These are phyloP conservation scores for Phalacrocorax carbo DNA, from an alignment of 2,113 vertebrate species.

Conservation along the genomic window DNA sequence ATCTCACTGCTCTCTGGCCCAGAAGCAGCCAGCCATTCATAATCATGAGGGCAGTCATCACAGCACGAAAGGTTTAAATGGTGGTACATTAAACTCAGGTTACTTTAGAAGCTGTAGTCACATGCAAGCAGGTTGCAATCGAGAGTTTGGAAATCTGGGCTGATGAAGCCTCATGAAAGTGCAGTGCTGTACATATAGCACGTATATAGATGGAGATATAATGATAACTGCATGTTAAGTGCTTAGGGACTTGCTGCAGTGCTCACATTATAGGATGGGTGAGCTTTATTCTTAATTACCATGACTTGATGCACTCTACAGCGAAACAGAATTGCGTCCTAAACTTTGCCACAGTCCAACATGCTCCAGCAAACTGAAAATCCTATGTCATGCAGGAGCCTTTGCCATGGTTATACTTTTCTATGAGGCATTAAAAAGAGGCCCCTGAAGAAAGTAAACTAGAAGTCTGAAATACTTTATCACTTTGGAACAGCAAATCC, in stretches of 20 bases:
- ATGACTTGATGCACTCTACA: background rate
- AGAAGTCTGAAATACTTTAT: background rate
- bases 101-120: background rate
- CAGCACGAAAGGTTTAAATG: background rate
- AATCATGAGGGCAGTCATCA: background rate
- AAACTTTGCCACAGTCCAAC: background rate
- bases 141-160: background rate
- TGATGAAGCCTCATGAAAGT: background rate
- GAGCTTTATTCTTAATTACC: background rate
- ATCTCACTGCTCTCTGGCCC: background rate
- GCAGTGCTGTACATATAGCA: background rate
- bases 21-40: background rate
- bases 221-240: background rate
- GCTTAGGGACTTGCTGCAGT: background rate
- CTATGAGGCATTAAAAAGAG: background rate
- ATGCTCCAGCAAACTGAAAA: background rate
- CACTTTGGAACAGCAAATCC: background rate
- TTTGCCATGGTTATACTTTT: background rate
- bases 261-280: background rate
- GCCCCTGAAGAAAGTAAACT: background rate
- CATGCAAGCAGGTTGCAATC: background rate
- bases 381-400: background rate
- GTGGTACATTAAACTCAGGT: background rate
- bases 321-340: background rate
- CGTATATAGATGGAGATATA: fast-evolving